phyloP scores from a whole-genome alignment of 2,888 invertebrate genomes.

The Brachyptera putata region DNA sequence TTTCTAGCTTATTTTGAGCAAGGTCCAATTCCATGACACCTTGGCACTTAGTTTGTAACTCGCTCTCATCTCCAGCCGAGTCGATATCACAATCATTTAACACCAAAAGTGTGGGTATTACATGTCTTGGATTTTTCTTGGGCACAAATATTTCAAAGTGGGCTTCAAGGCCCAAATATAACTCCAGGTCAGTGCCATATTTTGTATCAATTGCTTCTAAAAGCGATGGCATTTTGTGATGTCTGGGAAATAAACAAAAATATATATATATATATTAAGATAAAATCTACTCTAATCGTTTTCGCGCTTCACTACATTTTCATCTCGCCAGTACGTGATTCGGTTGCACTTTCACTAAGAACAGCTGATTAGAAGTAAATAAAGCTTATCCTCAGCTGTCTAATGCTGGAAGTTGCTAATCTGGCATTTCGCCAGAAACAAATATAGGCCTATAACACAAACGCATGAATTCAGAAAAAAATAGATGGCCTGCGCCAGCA shows the following conservation, averaged over 20 bases:
- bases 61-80: slow-evolving; percentile 78
- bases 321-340: not conserved
- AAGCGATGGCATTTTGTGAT: slow-evolving; percentile 70
- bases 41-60: slow-evolving; percentile 75
- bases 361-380: not conserved
- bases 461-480: not conserved
- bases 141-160: slow-evolving; percentile 85
- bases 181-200: slow-evolving; percentile 52
- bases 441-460: not conserved
- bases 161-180: slow-evolving; percentile 38
- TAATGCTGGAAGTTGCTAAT: not conserved
- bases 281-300: not conserved
- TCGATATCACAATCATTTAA: slow-evolving; percentile 90
- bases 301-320: not conserved
- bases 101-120: slow-evolving; percentile 76
- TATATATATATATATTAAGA: slow-evolving; percentile 22
- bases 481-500: not conserved
- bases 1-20: slow-evolving; percentile 82
- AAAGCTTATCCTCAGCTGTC: no score
- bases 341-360: slow-evolving; percentile 16
- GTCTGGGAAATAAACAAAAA: slow-evolving; percentile 22
- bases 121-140: slow-evolving; percentile 63
- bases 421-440: not conserved
- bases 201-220: slow-evolving; percentile 86
- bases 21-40: slow-evolving; percentile 92